phyloP scores from a whole-genome alignment of 1,140 invertebrate genomes.

The Harpegnathos saltator region DNA sequence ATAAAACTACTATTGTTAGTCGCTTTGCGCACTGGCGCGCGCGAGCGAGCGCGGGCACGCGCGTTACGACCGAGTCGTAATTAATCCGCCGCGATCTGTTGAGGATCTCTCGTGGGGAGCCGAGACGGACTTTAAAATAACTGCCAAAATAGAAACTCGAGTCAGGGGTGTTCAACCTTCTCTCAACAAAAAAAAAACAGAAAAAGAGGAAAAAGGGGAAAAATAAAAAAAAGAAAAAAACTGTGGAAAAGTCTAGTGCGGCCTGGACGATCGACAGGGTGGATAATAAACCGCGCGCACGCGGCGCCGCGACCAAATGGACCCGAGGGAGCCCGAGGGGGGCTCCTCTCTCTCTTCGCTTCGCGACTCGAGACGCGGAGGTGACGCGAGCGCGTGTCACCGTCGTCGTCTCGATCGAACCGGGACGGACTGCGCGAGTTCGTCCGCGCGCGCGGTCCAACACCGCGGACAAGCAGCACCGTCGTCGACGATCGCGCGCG shows the following conservation, averaged over 20 bases:
- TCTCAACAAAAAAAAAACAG: too few relatives aligned
- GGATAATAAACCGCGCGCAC: background rate
- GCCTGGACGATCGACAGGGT: slow-evolving; percentile 33
- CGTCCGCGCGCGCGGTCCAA: background rate
- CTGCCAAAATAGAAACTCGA: slow-evolving; percentile 79
- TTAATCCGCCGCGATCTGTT: slow-evolving; percentile 39
- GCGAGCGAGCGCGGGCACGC: slow-evolving; percentile 48
- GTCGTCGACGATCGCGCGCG: slow-evolving; percentile 35
- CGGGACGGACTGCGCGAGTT: background rate
- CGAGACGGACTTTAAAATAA: slow-evolving; percentile 80
- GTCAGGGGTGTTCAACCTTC: slow-evolving; percentile 72
- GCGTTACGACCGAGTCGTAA: slow-evolving; percentile 53
- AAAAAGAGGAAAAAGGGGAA: too few relatives aligned
- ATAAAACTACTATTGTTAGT: slow-evolving; percentile 65
- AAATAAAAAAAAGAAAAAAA: too few relatives aligned
- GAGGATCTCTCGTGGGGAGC: slow-evolving; percentile 61
- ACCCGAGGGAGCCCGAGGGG: background rate
- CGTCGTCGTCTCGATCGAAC: background rate
- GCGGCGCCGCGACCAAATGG: slow-evolving; percentile 39
- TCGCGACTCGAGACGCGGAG: too few relatives aligned
- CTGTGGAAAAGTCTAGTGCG: slow-evolving; percentile 38
- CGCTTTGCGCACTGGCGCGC: slow-evolving; percentile 57
- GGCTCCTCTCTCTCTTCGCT: background rate
- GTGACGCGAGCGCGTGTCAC: too few relatives aligned
- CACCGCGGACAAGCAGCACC: background rate